Conservation (phyloP, 2,113 vertebrate species). For the Tiliqua scincoides region DNA sequence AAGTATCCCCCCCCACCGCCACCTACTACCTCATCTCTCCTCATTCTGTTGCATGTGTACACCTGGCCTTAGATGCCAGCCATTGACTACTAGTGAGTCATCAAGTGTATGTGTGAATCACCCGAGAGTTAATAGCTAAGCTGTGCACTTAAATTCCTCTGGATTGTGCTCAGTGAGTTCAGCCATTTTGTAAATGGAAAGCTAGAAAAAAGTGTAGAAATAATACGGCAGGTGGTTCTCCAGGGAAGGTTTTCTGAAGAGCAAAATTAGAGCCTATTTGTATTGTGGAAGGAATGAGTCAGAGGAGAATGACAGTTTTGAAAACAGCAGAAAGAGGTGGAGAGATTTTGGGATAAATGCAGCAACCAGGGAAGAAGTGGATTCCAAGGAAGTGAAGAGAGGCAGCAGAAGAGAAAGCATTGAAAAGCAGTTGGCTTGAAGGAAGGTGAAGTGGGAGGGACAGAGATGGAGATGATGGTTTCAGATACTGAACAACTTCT, state of each 20-base stretch:
- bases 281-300: slow-evolving; percentile 15
- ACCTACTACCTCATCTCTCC: not conserved
- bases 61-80: not conserved
- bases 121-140: not conserved
- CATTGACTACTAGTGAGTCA: not conserved
- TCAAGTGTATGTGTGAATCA: not conserved
- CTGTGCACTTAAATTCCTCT: slow-evolving; percentile 6
- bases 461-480: not conserved
- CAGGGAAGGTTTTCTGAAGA: not conserved
- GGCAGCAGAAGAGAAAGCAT: not conserved
- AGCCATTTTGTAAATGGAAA: slow-evolving; percentile 14
- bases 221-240: not conserved
- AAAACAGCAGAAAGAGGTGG: slow-evolving; percentile 4
- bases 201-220: not conserved
- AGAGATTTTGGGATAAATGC: not conserved
- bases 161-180: not conserved
- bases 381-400: not conserved
- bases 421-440: not conserved
- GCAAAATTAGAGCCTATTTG: slow-evolving; percentile 11
- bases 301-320: not conserved
- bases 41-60: not conserved
- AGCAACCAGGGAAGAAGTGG: not conserved
- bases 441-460: not conserved
- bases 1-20: too few relatives aligned
- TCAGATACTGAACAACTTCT: not conserved